Conservation (phyloP, 2,888 invertebrate species). For the Elgonia sp. region DNA sequence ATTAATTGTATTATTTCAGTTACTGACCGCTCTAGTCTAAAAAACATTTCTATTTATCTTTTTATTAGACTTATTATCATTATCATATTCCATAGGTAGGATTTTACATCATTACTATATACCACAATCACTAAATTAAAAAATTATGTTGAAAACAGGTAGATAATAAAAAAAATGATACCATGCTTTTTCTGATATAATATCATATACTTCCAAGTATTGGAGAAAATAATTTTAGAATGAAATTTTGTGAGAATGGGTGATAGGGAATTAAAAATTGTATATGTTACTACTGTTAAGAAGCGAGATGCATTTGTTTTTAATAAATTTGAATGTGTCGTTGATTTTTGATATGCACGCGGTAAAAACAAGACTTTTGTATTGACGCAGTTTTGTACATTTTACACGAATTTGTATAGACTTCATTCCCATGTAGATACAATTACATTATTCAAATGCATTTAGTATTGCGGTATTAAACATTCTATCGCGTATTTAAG, state of each 20-base stretch:
- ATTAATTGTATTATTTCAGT: too few relatives aligned
- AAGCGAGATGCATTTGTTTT: background rate
- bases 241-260: constrained; percentile 8
- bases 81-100: too few relatives aligned
- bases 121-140: too few relatives aligned
- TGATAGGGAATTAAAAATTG: constrained; percentile 12
- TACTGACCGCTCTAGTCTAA: too few relatives aligned
- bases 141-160: too few relatives aligned
- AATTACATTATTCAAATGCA: background rate
- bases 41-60: too few relatives aligned
- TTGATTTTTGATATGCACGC: background rate
- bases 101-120: too few relatives aligned
- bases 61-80: too few relatives aligned
- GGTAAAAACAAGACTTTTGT: constrained; percentile 29
- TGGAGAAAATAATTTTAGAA: constrained; percentile 4
- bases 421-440: constrained; percentile 4
- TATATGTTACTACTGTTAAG: constrained; percentile 19
- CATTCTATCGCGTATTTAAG: background rate
- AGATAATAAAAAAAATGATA: too few relatives aligned
- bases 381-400: background rate
- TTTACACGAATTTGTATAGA: constrained; percentile 29
- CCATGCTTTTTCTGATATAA: constrained; percentile 14
- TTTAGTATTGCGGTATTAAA: background rate
- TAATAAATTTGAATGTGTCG: background rate
- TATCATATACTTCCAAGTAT: background rate